Base-by-base conservation (phyloP, 2,888 invertebrate species). In the Perdita meconis region DNA sequence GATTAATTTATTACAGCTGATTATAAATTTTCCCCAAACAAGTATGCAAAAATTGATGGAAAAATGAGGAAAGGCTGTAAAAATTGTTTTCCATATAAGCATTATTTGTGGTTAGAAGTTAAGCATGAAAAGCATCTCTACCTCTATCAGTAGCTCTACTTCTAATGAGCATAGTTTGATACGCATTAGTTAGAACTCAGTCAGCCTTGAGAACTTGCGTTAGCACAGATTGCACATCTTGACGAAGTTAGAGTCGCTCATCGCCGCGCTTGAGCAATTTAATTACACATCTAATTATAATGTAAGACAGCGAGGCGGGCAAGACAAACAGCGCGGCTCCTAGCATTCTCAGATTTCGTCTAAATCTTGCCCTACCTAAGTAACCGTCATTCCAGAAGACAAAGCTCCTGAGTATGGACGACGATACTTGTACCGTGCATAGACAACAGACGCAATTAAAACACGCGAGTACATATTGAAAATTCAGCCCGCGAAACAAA, bases 371-470 rank as follows among this genome's bases (percentile, higher is more conserved):
- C 24, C 67, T 53, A 56, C 56, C 69, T 24, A 13, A n/a, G 51
- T 59, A 70, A 72, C 53, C 44, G 19, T 56, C 13, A 8, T 47
- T 66, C 44, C 67, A 1, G 64, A 36, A 40, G 53, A 6, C 40
- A 19, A 51, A 64, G 59, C 65, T 57, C 24, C 67, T 81, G 73
- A 77, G 59, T 30, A 53, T 26, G 12, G 42, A 53, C 40, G 64
- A 26, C 44, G 47, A 47, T 59, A 64, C 57, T 71, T 53, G 26
- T 51, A 61, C 22, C 47, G 74, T 80, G 51, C 30, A 2, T 2
- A 30, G 30, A 6, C 30, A 30, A 30, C 2, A 30, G 2, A 30
- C 6, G 2, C n/a, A n/a, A n/a, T n/a, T n/a, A n/a, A n/a, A n/a
- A n/a, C n/a, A n/a, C n/a, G n/a, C n/a, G n/a, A n/a, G n/a, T n/a